phyloP scores from a whole-genome alignment of 2,113 vertebrate species.

The Upupa epops region DNA sequence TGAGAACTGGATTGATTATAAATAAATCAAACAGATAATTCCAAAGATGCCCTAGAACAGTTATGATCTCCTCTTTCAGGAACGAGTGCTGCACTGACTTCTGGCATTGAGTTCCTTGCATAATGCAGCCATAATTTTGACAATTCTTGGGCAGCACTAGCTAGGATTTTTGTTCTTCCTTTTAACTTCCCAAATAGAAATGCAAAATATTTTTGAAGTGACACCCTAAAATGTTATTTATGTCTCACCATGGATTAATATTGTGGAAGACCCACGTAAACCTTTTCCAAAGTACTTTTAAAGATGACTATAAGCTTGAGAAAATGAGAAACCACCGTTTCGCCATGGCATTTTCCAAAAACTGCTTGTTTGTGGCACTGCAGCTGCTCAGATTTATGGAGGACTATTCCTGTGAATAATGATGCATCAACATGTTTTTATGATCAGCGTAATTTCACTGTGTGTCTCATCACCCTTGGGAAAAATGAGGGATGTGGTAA shows the following conservation, averaged over 20 bases:
- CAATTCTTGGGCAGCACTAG: background rate
- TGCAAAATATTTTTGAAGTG: background rate
- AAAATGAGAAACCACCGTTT: background rate
- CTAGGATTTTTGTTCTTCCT: background rate
- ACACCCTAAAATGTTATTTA: background rate
- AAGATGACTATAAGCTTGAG: background rate
- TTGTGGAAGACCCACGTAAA: background rate
- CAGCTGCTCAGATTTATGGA: background rate
- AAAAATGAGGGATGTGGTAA: background rate
- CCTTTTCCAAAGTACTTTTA: background rate
- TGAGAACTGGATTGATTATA: background rate
- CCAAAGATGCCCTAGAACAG: constrained; percentile 34
- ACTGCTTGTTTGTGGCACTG: background rate
- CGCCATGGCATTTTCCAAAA: background rate
- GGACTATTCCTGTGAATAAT: background rate
- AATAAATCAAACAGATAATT: constrained; percentile 47
- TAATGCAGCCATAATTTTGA: constrained; percentile 22
- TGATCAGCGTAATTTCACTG: background rate
- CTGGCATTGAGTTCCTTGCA: constrained; percentile 22
- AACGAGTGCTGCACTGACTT: constrained; percentile 13
- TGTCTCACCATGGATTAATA: background rate
- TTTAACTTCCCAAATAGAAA: background rate
- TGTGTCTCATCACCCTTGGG: background rate
- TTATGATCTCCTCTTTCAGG: constrained; percentile 14
- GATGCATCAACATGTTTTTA: background rate